These are phyloP conservation scores for Charadrius vociferus DNA, from an alignment of 2,113 vertebrate genomes.

Conservation along the genomic window DNA sequence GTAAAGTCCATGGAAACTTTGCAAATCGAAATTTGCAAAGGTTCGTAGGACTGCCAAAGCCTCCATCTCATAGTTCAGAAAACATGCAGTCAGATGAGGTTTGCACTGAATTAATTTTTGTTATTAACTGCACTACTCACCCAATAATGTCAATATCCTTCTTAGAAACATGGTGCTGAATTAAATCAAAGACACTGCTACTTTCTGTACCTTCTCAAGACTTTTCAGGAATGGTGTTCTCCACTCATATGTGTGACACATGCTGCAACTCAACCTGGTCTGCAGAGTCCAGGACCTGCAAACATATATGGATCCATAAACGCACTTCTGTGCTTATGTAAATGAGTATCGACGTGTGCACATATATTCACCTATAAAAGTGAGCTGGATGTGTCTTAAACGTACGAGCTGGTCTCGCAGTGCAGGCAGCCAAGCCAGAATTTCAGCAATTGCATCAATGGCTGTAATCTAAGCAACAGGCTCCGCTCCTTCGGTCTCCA, in stretches of 20 bases:
- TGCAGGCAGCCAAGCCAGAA: not conserved
- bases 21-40: not conserved
- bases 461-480: not conserved
- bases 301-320: fast-evolving
- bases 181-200: not conserved
- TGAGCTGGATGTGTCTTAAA: not conserved
- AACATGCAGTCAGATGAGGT: not conserved
- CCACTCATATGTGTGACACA: fast-evolving
- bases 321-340: not conserved
- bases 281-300: not conserved
- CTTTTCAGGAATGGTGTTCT: not conserved
- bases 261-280: not conserved
- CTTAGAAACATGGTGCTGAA: not conserved
- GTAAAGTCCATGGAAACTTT: not conserved
- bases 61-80: not conserved
- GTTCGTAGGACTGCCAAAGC: not conserved
- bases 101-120: not conserved
- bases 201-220: not conserved
- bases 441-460: fast-evolving
- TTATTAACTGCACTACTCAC: not conserved
- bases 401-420: not conserved
- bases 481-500: not conserved
- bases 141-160: not conserved
- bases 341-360: not conserved
- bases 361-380: not conserved